phyloP scores from a whole-genome alignment of 64 coral and sea anemone genomes.

The Montipora cactus region DNA sequence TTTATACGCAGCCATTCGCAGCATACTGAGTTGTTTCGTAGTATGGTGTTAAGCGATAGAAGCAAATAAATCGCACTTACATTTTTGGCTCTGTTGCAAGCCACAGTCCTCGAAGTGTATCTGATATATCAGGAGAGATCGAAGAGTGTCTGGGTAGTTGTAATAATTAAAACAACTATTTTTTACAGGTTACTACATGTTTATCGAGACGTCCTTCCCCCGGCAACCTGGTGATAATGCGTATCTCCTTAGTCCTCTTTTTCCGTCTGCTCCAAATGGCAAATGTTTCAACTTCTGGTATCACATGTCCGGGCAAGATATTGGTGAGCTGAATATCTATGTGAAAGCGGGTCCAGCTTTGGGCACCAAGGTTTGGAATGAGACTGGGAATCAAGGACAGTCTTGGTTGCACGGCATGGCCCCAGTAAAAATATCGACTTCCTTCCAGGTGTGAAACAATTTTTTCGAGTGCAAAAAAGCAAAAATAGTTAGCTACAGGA shows the following conservation, averaged over 20 bases:
- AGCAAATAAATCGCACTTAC: too few relatives aligned
- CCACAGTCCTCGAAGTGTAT: too few relatives aligned
- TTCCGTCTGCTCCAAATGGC: constrained; percentile 61
- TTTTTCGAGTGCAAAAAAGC: too few relatives aligned
- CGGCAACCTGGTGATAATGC: constrained; percentile 77
- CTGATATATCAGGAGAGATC: too few relatives aligned
- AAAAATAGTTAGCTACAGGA: too few relatives aligned
- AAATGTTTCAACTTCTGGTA: constrained; percentile 98
- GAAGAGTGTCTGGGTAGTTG: too few relatives aligned
- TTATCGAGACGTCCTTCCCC: constrained; percentile 89
- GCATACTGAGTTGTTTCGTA: too few relatives aligned
- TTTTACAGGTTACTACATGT: constrained; percentile 86
- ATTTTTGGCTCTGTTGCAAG: too few relatives aligned
- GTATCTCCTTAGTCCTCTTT: constrained; percentile 68
- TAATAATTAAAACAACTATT: too few relatives aligned
- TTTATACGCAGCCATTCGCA: too few relatives aligned
- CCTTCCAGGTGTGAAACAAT: constrained; percentile 24
- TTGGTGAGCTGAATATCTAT: constrained; percentile 85
- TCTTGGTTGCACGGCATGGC: constrained; percentile 83
- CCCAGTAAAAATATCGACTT: constrained; percentile 11
- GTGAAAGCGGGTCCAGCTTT: constrained; percentile 55
- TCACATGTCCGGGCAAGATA: constrained; percentile 91
- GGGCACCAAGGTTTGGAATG: constrained; percentile 79
- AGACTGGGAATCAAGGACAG: constrained; percentile 84
- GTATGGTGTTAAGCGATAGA: too few relatives aligned